phyloP scores from a whole-genome alignment of 1,140 invertebrate genomes.

The Brachionus rubens region DNA sequence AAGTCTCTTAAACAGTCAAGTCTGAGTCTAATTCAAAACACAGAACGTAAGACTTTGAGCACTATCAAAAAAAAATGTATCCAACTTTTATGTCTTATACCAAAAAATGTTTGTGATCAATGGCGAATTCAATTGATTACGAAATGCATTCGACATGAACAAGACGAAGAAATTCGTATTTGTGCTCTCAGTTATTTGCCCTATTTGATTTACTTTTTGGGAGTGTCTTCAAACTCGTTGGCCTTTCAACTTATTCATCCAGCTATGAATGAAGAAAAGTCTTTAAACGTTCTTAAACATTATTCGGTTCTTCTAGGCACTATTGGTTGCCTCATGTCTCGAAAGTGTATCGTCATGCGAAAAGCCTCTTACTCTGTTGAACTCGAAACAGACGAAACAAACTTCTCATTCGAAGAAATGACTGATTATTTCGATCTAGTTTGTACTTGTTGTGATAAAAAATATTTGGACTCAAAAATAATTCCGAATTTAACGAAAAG shows the following conservation, averaged over 20 bases:
- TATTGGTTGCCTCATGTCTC: constrained; percentile 26
- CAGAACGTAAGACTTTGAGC: not conserved
- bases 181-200: constrained; percentile 11
- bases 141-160: constrained; percentile 25
- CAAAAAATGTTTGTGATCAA: constrained; percentile 33
- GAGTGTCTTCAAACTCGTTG: constrained; percentile 15
- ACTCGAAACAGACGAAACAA: not conserved
- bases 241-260: constrained; percentile 40
- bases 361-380: not conserved
- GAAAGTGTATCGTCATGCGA: constrained; percentile 9
- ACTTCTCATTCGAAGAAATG: not conserved
- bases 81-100: constrained; percentile 25
- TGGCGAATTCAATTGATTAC: constrained; percentile 28
- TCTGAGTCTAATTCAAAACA: constrained; percentile 31
- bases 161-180: constrained; percentile 1
- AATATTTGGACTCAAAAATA: not conserved
- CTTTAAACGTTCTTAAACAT: not conserved
- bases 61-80: not conserved
- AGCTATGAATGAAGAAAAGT: constrained; percentile 32
- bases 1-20: constrained; percentile 17
- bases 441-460: constrained; percentile 26
- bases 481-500: not conserved
- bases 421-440: constrained; percentile 6
- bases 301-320: not conserved
- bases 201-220: constrained; percentile 32